A percentile compares a stretch with the other conserved stretches of the same genome.
phyloP scores from a whole-genome alignment of 2,797 vertebrate genomes.

The Tadarida brasiliensis region DNA sequence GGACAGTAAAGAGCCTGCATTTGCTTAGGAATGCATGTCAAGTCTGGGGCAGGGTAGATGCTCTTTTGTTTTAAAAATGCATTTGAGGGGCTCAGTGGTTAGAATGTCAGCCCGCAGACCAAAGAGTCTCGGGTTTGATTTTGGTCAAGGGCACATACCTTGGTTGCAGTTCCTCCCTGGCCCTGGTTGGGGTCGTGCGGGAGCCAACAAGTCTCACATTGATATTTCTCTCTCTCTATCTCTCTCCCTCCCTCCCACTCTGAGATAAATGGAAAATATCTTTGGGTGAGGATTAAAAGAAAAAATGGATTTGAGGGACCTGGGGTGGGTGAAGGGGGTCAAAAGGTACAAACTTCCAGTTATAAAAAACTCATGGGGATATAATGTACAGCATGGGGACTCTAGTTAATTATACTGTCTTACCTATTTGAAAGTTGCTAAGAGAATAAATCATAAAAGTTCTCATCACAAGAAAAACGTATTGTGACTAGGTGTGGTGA shows the following conservation, averaged over 20 bases:
- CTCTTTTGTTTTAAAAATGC: slow-evolving; percentile 58
- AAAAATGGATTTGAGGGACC: background rate
- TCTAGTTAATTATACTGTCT: background rate
- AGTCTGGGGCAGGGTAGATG: background rate
- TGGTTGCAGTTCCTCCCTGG: too few species aligned
- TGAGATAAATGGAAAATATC: too few species aligned
- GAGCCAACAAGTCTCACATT: too few species aligned
- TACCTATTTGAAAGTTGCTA: slow-evolving; percentile 1
- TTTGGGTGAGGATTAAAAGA: too few species aligned
- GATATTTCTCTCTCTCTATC: too few species aligned
- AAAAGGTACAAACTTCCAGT: background rate
- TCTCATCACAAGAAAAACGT: background rate
- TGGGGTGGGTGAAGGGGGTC: background rate
- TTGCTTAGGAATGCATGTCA: background rate
- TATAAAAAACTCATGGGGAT: background rate
- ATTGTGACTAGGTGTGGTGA: background rate
- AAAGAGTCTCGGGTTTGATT: too few species aligned
- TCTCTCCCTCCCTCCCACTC: too few species aligned
- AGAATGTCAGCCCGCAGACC: too few species aligned
- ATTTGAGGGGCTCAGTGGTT: background rate
- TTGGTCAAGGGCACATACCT: too few species aligned
- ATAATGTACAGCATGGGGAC: background rate
- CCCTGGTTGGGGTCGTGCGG: too few species aligned
- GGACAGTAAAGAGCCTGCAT: background rate
- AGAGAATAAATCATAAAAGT: background rate